Conservation (phyloP, 2,888 invertebrate species). For the Stenodema calcarata region DNA sequence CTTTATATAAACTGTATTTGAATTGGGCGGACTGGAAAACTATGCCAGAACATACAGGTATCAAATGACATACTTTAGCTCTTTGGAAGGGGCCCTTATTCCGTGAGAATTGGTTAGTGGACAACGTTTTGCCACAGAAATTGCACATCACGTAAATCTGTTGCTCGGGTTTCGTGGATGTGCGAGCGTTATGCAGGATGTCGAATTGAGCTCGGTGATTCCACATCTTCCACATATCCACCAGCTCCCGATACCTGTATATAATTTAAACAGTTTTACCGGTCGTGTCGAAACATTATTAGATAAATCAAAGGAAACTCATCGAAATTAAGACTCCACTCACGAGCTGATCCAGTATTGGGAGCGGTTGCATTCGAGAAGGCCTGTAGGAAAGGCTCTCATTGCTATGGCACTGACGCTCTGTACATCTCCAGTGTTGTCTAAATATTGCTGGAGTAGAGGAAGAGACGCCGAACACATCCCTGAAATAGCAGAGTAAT, state of each 20-base stretch:
- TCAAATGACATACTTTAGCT: slow-evolving; percentile 13
- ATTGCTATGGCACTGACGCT: slow-evolving; percentile 83
- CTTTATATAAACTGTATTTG: too few species aligned
- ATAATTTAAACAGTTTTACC: background rate
- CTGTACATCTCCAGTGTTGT: slow-evolving; percentile 88
- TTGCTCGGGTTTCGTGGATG: slow-evolving; percentile 68
- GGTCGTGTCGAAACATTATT: background rate
- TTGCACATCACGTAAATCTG: slow-evolving; percentile 87
- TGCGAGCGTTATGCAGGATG: slow-evolving; percentile 72
- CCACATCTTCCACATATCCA: slow-evolving; percentile 93
- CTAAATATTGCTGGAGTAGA: slow-evolving; percentile 85
- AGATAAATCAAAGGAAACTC: background rate
- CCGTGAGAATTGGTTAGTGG: slow-evolving; percentile 63
- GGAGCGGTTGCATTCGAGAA: slow-evolving; percentile 68
- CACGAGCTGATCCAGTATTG: slow-evolving; percentile 74
- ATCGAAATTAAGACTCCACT: background rate
- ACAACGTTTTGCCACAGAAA: slow-evolving; percentile 93
- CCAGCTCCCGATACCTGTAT: slow-evolving; percentile 77
- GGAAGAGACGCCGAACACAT: slow-evolving; percentile 71
- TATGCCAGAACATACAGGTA: too few species aligned
- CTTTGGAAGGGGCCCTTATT: slow-evolving; percentile 48
- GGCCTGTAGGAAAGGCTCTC: slow-evolving; percentile 75
- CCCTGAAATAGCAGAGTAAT: slow-evolving; percentile 63
- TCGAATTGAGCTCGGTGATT: slow-evolving; percentile 88
- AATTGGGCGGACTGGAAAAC: too few species aligned